Conservation (phyloP, 2,797 vertebrate genomes). For the Margarornis squamiger region DNA sequence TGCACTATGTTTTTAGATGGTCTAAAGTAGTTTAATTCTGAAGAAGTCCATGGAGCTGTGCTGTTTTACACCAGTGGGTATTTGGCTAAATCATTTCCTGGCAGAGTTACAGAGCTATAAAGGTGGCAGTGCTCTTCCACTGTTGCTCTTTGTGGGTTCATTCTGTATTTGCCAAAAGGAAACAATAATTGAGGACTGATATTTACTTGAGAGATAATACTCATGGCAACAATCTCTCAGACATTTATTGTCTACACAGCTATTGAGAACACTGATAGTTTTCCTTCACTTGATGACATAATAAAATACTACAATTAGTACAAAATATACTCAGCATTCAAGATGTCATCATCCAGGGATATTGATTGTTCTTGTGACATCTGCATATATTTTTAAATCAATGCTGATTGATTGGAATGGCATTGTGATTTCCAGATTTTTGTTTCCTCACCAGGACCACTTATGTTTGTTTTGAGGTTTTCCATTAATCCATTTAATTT, state of each 20-base stretch:
- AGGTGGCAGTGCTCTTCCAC: neutral
- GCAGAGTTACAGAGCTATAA: neutral
- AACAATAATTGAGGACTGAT: constrained; percentile 20
- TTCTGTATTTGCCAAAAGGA: constrained; percentile 49
- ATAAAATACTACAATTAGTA: constrained; percentile 54
- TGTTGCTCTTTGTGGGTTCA: neutral
- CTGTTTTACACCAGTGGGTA: neutral
- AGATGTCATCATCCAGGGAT: neutral
- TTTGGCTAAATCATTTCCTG: neutral
- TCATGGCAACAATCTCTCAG: constrained; percentile 53
- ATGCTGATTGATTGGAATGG: constrained; percentile 46
- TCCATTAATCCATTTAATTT: constrained; percentile 41
- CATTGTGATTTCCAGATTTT: constrained; percentile 54
- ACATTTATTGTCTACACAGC: constrained; percentile 37
- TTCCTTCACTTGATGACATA: constrained; percentile 48
- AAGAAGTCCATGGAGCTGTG: neutral
- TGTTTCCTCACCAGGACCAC: neutral
- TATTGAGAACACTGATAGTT: constrained; percentile 36
- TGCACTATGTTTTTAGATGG: neutral
- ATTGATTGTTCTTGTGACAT: neutral
- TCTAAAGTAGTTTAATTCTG: neutral
- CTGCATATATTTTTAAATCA: neutral
- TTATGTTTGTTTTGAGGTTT: constrained; percentile 58
- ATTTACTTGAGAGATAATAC: constrained; percentile 55
- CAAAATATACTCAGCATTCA: constrained; percentile 24